phyloP scores from a whole-genome alignment of 30 jellyfish, hydroid and myxozoan species.

The Aurelia aurita region DNA sequence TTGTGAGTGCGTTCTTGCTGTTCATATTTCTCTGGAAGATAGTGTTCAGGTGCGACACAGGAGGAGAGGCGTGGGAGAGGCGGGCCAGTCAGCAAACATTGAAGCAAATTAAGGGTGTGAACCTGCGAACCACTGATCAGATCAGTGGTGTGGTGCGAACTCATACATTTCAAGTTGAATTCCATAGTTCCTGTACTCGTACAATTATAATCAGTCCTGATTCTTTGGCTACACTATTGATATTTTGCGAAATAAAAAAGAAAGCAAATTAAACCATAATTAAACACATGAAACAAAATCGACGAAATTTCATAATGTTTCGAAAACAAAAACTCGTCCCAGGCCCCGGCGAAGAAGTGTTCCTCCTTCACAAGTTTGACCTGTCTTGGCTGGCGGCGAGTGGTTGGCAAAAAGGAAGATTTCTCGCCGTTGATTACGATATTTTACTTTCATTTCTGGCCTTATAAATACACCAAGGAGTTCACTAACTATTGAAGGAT shows the following conservation, averaged over 20 bases:
- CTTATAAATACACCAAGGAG: background rate
- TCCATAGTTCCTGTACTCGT: no score
- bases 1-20: no score
- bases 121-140: no score
- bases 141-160: no score
- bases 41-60: no score
- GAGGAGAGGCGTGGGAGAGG: no score
- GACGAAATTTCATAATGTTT: constrained; percentile 42
- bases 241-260: background rate
- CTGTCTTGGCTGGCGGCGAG: constrained; percentile 50
- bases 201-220: no score
- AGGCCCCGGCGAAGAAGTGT: constrained; percentile 62
- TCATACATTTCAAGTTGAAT: no score
- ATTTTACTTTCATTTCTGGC: background rate
- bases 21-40: no score
- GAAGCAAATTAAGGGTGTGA: no score
- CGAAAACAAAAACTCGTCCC: constrained; percentile 53
- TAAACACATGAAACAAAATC: background rate
- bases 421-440: constrained; percentile 8
- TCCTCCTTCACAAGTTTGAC: constrained; percentile 73
- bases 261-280: background rate
- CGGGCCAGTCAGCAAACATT: no score
- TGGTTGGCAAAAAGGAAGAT: constrained; percentile 41
- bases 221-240: background rate
- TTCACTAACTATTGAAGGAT: no score